These are phyloP conservation scores for Agonum fuliginosum DNA, from an alignment of 2,888 invertebrate species.

Conservation along the genomic window DNA sequence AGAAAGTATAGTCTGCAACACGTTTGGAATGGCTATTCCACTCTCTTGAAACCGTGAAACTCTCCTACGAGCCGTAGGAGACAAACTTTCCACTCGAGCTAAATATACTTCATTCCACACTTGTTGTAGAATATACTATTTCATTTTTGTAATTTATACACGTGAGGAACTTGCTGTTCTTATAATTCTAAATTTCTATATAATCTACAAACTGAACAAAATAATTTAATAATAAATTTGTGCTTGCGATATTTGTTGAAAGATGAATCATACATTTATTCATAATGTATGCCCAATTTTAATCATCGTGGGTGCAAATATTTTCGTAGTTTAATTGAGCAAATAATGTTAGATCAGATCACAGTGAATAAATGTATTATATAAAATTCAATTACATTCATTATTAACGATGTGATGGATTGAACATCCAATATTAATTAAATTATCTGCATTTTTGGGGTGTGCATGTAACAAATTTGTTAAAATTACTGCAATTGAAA, in stretches of 20 bases:
- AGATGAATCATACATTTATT: slow-evolving; percentile 1
- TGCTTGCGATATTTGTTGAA: neutral
- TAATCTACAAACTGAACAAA: too few relatives aligned
- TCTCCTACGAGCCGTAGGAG: too few relatives aligned
- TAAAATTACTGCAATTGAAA: neutral
- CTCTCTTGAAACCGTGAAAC: too few relatives aligned
- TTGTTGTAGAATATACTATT: too few relatives aligned
- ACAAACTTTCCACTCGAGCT: too few relatives aligned
- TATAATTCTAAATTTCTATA: too few relatives aligned
- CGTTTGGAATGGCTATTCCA: too few relatives aligned
- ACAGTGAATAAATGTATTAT: slow-evolving; percentile 24
- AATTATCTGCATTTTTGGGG: slow-evolving; percentile 11
- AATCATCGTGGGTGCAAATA: slow-evolving; percentile 1
- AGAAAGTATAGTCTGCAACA: too few relatives aligned
- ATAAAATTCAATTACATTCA: slow-evolving; percentile 18
- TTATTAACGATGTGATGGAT: slow-evolving; percentile 31
- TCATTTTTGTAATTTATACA: too few relatives aligned
- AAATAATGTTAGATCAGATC: slow-evolving; percentile 8
- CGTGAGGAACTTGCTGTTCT: too few relatives aligned
- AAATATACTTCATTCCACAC: too few relatives aligned
- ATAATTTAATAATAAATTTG: too few relatives aligned
- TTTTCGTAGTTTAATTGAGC: slow-evolving; percentile 20
- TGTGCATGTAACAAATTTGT: neutral
- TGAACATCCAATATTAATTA: slow-evolving; percentile 11
- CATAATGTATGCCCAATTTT: slow-evolving; percentile 26